A percentile compares a stretch with the other conserved stretches of the same genome.
phyloP scores from a whole-genome alignment of 2,888 invertebrate genomes.

The Crossocerus cetratus region DNA sequence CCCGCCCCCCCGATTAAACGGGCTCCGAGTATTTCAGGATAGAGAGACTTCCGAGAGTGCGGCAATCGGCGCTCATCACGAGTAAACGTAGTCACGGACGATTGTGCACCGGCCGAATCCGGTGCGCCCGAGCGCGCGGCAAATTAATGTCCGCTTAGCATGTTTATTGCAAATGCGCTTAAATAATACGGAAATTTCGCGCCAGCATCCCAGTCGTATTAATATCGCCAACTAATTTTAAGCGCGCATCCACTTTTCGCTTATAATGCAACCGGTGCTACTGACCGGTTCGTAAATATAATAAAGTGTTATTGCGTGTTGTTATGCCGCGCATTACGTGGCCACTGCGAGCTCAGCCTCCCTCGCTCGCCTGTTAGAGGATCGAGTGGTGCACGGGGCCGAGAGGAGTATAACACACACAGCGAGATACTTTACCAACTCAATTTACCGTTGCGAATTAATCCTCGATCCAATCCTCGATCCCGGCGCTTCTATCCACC shows the following conservation, averaged over 20 bases:
- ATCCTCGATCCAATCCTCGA: constrained; percentile 15
- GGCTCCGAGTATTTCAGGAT: neutral
- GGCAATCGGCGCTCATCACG: neutral
- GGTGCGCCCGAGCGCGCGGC: constrained; percentile 34
- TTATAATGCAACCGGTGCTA: constrained; percentile 42
- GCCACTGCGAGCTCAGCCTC: neutral
- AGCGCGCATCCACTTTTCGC: constrained; percentile 37
- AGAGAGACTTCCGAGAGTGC: neutral
- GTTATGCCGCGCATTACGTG: constrained; percentile 50
- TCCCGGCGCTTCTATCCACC: too few species aligned
- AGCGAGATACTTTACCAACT: constrained; percentile 45
- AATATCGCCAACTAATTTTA: constrained; percentile 53
- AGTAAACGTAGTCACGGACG: too few species aligned
- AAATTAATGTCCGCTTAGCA: constrained; percentile 30
- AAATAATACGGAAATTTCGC: constrained; percentile 39
- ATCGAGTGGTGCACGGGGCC: constrained; percentile 38
- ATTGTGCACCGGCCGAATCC: constrained; percentile 12
- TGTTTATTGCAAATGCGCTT: constrained; percentile 32
- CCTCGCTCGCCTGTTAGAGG: constrained; percentile 26
- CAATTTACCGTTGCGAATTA: constrained; percentile 41
- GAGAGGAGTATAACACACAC: constrained; percentile 20
- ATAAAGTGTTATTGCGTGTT: constrained; percentile 54
- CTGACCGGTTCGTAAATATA: constrained; percentile 52
- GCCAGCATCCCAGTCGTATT: constrained; percentile 19
- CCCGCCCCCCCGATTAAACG: neutral